Base-by-base conservation (phyloP, 2,888 invertebrate genomes). In the Troglohyphantes excavatus region DNA sequence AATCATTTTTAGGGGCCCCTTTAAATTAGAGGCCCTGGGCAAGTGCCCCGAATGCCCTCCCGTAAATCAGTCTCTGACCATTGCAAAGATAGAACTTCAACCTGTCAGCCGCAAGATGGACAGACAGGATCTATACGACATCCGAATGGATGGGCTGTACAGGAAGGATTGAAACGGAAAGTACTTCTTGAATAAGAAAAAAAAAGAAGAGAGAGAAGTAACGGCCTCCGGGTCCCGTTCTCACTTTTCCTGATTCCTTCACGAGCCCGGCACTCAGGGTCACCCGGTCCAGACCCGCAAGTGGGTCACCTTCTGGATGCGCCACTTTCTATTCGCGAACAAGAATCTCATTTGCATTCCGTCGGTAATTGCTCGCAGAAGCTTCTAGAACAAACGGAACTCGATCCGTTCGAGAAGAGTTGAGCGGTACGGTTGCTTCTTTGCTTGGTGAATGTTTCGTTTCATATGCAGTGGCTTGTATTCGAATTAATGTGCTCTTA, bases 191-290 rank as follows among this genome's bases (percentile, higher is more conserved):
- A 53, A n/a, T n/a, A n/a, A n/a, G n/a, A n/a, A n/a, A n/a, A n/a
- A 11, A 53, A 39, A 26, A 17, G 21, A 21, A 61, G 23, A 17
- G 26, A 17, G n/a, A 23, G 53, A 13, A 67, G 43, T 29, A 19
- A 73, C 17, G 73, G 63, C 46, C 75, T 73, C 39, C 46, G 13
- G 70, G 70, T 29, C 39, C 39, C 59, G 13, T 63, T 84, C 85
- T 78, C 85, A 86, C 85, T 86, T 85, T 86, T 86, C 85, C 85
- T 86, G 85, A 86, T 86, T 68, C 68, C 68, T 84, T 53, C 73
- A 70, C 70, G 70, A 72, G 33, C 59, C 59, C 39, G 39, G 70
- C 29, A 84, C 84, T 84, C 85, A 86, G 85, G 85, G 85, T 86
- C 85, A 78, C 39, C 85, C 78, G 43, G 85, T 86, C 21, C 46